phyloP scores from a whole-genome alignment of 2,888 invertebrate genomes.

The Polydrusus cervinus region DNA sequence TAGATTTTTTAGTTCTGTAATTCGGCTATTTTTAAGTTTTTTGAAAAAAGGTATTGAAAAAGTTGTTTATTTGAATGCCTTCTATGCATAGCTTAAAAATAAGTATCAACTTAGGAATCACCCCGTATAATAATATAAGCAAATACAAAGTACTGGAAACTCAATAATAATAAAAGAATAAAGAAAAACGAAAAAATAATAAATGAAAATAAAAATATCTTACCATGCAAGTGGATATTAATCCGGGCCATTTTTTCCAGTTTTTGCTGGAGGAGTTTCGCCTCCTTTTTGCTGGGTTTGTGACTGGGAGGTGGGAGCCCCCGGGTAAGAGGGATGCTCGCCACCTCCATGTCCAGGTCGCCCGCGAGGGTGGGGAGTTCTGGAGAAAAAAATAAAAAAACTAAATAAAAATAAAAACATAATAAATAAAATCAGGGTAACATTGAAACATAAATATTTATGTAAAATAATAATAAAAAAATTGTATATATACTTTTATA shows the following conservation, averaged over 20 bases:
- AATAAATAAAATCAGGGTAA: constrained; percentile 45
- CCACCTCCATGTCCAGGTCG: constrained; percentile 74
- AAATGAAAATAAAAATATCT: constrained; percentile 63
- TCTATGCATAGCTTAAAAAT: no score
- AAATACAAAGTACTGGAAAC: not conserved
- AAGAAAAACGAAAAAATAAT: not conserved
- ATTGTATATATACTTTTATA: no score
- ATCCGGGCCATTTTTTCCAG: constrained; percentile 85
- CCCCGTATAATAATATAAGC: no score
- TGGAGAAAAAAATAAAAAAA: constrained; percentile 65
- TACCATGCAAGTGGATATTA: constrained; percentile 90
- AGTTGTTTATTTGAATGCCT: no score
- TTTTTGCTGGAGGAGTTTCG: constrained; percentile 81
- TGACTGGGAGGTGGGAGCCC: constrained; percentile 72
- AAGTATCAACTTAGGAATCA: no score
- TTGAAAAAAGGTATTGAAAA: no score
- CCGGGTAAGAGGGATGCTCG: constrained; percentile 72
- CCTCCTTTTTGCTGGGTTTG: constrained; percentile 79
- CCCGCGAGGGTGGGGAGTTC: constrained; percentile 75
- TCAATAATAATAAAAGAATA: not conserved
- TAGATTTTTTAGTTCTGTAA: no score
- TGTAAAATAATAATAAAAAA: no score
- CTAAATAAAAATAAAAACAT: constrained; percentile 59
- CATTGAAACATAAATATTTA: no score
- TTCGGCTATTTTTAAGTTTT: no score